Evolutionary conservation across 2,797 vertebrate genomes (phyloP), one percentile per base, ranked within the genome.

Genomic region (Sebastolobus altivelis): DNA sequence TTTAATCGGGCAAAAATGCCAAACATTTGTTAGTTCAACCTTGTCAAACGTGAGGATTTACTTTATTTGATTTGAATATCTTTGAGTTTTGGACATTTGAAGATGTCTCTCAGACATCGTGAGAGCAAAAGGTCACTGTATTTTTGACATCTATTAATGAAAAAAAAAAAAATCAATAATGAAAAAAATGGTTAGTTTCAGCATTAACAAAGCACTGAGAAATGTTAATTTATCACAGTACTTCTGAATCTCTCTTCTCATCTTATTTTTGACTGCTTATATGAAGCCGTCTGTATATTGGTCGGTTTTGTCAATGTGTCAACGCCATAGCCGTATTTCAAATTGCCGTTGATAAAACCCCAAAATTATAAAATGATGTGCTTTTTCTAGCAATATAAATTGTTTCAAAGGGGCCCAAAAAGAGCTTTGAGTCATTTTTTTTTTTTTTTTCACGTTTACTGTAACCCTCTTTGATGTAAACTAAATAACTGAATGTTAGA

Each of bases 381-480:
- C 25, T n/a, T 35, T 18, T 29, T 14, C 6, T 22, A 14, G 1
- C 0, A 6, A 49, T 13, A 14, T n/a, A 11, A 20, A 37, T 52
- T 72, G n/a, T 38, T 61, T 35, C 1, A 65, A 79, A 29, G 4
- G 6, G 20, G 9, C 8, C 29, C 0, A n/a, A n/a, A n/a, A n/a
- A n/a, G n/a, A n/a, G n/a, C n/a, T n/a, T n/a, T n/a, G n/a, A n/a
- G 20, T 5, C 0, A 52, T n/a, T 52, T 16, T 8, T 29, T 40
- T 80, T 22, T 35, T n/a, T n/a, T n/a, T n/a, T 3, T 2, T 54
- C n/a, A 8, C 54, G 63, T 83, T 43, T 59, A 66, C 38, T 55
- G 59, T 71, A n/a, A 22, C 4, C 4, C 20, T 25, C 43, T 35
- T 62, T 59, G 14, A 71, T 62, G 43, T 14, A 27, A 68, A 68